phyloP scores from a whole-genome alignment of 1,140 invertebrate genomes.

The Bombus superbus region DNA sequence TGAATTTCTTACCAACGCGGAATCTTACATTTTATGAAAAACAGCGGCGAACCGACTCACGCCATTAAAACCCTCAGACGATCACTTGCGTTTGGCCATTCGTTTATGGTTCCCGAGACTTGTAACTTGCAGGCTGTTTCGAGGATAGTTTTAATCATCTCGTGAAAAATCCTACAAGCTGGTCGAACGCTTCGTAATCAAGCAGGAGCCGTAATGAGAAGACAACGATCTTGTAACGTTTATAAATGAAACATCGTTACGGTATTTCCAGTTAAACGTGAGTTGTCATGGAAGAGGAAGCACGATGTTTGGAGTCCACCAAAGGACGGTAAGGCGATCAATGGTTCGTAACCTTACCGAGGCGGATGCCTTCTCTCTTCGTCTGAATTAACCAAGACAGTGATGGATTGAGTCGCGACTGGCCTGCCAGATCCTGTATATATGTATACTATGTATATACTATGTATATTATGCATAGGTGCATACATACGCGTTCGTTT shows the following conservation, averaged over 20 bases:
- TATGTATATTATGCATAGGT: constrained; percentile 47
- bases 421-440: constrained; percentile 44
- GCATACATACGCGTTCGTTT: constrained; percentile 20
- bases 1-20: too few species aligned
- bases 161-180: too few species aligned
- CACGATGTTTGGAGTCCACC: not conserved
- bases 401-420: constrained; percentile 64
- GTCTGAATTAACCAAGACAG: constrained; percentile 69
- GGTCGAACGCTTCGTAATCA: too few species aligned
- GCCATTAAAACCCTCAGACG: too few species aligned
- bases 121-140: too few species aligned
- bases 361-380: constrained; percentile 38
- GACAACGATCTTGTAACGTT: not conserved
- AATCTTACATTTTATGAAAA: too few species aligned
- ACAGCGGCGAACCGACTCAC: too few species aligned
- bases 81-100: too few species aligned
- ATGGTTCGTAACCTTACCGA: constrained; percentile 60
- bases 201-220: not conserved
- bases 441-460: not conserved
- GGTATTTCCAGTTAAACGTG: not conserved
- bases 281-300: not conserved
- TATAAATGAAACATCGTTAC: not conserved
- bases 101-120: too few species aligned
- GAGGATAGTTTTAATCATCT: too few species aligned
- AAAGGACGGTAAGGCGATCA: constrained; percentile 49